Evolutionary conservation across 2,797 vertebrate species (phyloP), one percentile per base, ranked within the genome.

Genomic region (Muscicapa striata): DNA sequence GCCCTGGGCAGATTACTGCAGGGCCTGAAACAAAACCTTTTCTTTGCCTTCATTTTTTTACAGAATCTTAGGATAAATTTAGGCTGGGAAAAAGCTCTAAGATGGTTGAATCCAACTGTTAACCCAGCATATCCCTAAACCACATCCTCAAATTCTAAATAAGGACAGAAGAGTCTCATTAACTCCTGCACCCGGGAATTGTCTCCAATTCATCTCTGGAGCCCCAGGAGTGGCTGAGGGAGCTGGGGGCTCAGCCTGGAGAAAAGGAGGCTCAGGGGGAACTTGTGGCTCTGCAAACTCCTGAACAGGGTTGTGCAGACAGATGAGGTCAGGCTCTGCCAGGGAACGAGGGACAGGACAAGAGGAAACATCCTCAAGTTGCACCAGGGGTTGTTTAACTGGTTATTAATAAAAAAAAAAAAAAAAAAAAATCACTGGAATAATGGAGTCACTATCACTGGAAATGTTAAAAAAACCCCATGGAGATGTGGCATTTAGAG

Each of bases 251-350:
- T 64, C 61, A 78, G 32, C 16, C n/a, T 64, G 49, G 68, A 63
- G 41, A 40, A 40, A n/a, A 63, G 24, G 13, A 63, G 29, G 29
- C 7, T 48, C 10, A 19, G 29, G 41, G 3, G 17, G 32, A 2
- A 52, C 11, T 40, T 15, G 23, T 54, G 1, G 1, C 12, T 46
- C 41, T n/a, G 1, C 59, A n/a, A 46, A 4, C 5, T n/a, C 58
- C 67, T 41, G 46, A 15, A 54, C 9, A 14, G 10, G 80, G 55
- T 41, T 15, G 1, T 1, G 23, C 9, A 66, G 13, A 52, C 52
- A 43, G 7, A 3, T 34, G 24, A 10, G 22, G 0, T 24, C 2
- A 1, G 11, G 21, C 8, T 38, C 27, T 46, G 27, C 27, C 51
- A 17, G 34, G 41, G 51, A 48, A 48, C 5, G 15, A 45, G 41